Evolutionary conservation across 2,113 vertebrate species (phyloP).

Genomic region (Rhinichthys klamathensis): DNA sequence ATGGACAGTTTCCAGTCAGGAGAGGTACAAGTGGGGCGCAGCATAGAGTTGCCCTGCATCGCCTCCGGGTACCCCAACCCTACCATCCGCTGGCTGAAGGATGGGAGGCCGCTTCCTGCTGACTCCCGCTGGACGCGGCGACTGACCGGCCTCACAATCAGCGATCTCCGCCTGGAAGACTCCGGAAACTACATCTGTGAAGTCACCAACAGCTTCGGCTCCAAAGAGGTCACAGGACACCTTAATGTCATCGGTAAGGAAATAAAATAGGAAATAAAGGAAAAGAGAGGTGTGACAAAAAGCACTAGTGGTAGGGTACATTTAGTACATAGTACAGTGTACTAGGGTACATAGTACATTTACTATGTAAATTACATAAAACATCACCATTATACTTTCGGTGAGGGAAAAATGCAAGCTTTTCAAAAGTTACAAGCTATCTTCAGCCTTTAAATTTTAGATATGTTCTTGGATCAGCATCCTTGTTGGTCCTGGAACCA

Average conservation of each 20-base stretch:
- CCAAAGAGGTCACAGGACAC: slow-evolving; percentile 91
- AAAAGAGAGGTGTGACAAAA: neutral
- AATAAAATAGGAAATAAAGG: slow-evolving; percentile 14
- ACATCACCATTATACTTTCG: neutral
- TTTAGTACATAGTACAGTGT: too few relatives aligned
- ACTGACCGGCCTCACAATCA: slow-evolving; percentile 89
- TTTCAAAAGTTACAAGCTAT: neutral
- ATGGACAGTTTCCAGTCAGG: slow-evolving; percentile 94
- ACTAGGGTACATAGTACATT: too few relatives aligned
- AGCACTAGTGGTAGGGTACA: neutral
- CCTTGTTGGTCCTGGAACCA: neutral
- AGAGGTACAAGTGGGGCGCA: slow-evolving; percentile 86
- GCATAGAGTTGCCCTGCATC: slow-evolving; percentile 91
- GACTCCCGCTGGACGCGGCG: slow-evolving; percentile 92
- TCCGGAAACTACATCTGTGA: slow-evolving; percentile 97
- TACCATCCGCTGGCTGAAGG: slow-evolving; percentile 94
- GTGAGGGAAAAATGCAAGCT: neutral
- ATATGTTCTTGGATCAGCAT: neutral
- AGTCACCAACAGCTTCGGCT: slow-evolving; percentile 97
- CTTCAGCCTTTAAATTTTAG: neutral
- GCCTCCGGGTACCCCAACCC: slow-evolving; percentile 96
- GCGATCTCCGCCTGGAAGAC: slow-evolving; percentile 90
- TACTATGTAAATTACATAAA: neutral
- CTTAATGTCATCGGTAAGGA: slow-evolving; percentile 90
- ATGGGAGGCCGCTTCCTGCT: slow-evolving; percentile 87